Evolutionary conservation across 2,888 invertebrate species (phyloP).

Genomic region (Cheilosia variabilis): DNA sequence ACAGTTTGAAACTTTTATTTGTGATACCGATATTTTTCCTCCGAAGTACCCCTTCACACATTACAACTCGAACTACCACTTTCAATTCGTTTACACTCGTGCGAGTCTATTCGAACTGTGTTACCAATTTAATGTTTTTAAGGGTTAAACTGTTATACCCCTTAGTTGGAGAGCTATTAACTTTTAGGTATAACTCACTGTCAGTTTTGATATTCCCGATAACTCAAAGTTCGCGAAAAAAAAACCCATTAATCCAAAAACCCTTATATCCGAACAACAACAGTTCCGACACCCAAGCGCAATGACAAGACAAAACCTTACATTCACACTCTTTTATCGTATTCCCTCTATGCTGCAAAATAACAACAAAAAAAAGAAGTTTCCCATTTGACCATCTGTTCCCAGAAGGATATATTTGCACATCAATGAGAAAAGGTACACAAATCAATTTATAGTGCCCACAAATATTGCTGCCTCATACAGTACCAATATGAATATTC

Average conservation of each 20-base stretch:
- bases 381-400: slow-evolving; percentile 45
- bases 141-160: neutral
- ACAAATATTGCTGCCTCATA: slow-evolving; percentile 43
- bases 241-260: neutral
- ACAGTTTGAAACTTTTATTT: too few relatives aligned
- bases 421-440: slow-evolving; percentile 36
- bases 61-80: too few relatives aligned
- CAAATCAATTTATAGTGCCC: slow-evolving; percentile 42
- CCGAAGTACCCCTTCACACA: neutral
- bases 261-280: neutral
- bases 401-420: slow-evolving; percentile 30
- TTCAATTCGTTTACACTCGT: too few relatives aligned
- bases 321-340: slow-evolving; percentile 1
- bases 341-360: slow-evolving; percentile 1
- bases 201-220: neutral
- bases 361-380: neutral
- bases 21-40: neutral
- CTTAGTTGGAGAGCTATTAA: neutral
- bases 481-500: slow-evolving; percentile 18
- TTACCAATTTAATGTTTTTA: neutral
- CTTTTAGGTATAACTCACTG: neutral
- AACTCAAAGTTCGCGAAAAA: slow-evolving; percentile 5
- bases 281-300: neutral
- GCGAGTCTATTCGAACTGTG: too few relatives aligned
- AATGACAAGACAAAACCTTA: slow-evolving; percentile 30